Conservation (phyloP, 2,888 invertebrate genomes). For the Dynastes grantii region DNA sequence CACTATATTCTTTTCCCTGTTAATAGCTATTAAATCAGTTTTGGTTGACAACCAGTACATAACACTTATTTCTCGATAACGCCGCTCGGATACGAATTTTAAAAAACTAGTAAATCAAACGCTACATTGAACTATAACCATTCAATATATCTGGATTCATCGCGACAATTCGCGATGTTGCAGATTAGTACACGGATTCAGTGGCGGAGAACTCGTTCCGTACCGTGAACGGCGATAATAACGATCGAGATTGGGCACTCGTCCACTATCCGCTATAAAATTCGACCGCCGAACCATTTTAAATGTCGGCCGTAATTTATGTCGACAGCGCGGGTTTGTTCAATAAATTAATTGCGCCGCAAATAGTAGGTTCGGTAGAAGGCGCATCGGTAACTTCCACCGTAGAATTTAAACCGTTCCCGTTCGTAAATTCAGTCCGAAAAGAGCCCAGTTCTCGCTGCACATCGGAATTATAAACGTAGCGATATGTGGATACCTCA, state of each 20-base stretch:
- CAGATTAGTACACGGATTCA: background rate
- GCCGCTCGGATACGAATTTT: too few species aligned
- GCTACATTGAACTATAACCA: too few species aligned
- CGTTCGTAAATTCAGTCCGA: too few species aligned
- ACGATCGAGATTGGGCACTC: background rate
- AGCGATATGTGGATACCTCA: too few species aligned
- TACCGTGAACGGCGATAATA: background rate
- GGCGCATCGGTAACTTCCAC: background rate
- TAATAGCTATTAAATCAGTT: too few species aligned
- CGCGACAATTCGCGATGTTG: background rate
- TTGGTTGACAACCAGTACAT: too few species aligned
- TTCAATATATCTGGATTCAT: background rate
- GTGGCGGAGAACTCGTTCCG: background rate
- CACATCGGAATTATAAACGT: too few species aligned
- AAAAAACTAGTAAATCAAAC: too few species aligned
- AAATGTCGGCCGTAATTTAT: constrained; percentile 31
- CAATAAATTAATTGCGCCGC: constrained; percentile 33
- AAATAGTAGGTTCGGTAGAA: background rate
- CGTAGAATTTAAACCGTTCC: constrained; percentile 7
- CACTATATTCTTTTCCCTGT: too few species aligned
- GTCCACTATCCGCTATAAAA: constrained; percentile 15
- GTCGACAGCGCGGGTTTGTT: constrained; percentile 33
- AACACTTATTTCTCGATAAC: too few species aligned
- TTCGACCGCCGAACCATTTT: constrained; percentile 14
- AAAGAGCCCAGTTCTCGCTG: too few species aligned